Conservation (phyloP, 2,888 invertebrate genomes). For the Scaptodrosophila latifasciaeformis region DNA sequence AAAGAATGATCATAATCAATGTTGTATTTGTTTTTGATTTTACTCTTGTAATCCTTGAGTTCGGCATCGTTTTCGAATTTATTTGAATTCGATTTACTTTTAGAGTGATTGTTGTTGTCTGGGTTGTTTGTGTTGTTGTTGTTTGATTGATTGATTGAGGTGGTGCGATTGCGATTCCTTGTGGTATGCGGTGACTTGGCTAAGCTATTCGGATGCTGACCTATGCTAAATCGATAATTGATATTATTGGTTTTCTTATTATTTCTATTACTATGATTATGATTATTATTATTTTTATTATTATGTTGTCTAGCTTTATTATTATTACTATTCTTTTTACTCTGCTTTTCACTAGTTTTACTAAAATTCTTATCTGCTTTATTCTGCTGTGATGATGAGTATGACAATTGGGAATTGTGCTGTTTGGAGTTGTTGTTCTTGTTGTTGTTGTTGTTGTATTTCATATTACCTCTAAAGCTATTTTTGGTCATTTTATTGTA, state of each 20-base stretch:
- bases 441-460: conserved; percentile 49
- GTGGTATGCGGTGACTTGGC: conserved; percentile 30
- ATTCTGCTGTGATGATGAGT: conserved; percentile 61
- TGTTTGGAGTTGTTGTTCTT: conserved; percentile 41
- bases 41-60: conserved; percentile 73
- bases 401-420: conserved; percentile 49
- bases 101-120: conserved; percentile 20
- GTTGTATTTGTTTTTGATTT: conserved; percentile 75
- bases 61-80: conserved; percentile 67
- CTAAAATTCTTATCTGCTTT: conserved; percentile 27
- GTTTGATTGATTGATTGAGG: conserved; percentile 27
- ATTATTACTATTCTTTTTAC: conserved; percentile 27
- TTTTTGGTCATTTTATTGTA: conserved; percentile 72
- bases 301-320: no score
- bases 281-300: conserved; percentile 49
- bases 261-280: conserved; percentile 48
- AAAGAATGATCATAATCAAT: conserved; percentile 75
- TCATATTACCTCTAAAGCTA: conserved; percentile 73
- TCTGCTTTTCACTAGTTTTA: conserved; percentile 15
- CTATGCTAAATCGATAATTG: conserved; percentile 38
- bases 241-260: conserved; percentile 33
- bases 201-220: conserved; percentile 12
- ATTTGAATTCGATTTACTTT: conserved; percentile 52
- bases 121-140: conserved; percentile 24
- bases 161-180: conserved; percentile 42